Percentiles rank a stretch among this genome's conserved stretches.
phyloP scores from a whole-genome alignment of 2,888 invertebrate species.

The Chloroclysta siterata region DNA sequence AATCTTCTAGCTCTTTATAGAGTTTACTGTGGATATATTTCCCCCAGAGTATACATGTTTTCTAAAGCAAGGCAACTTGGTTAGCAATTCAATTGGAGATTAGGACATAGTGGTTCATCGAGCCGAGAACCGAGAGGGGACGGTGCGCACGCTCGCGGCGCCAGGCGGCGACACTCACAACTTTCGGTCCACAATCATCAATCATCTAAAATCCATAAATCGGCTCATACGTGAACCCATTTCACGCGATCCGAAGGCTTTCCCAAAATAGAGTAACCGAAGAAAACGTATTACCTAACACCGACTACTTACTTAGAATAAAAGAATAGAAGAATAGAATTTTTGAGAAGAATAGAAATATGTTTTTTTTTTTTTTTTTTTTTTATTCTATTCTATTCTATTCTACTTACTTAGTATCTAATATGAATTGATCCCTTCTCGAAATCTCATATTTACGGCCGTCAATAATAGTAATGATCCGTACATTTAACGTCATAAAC shows the following conservation, averaged over 20 bases:
- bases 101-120: slow-evolving; percentile 31
- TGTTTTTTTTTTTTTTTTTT: no score
- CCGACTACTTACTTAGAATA: neutral
- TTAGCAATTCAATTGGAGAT: slow-evolving; percentile 39
- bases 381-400: no score
- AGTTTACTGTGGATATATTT: slow-evolving; percentile 3
- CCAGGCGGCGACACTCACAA: slow-evolving; percentile 34
- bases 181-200: slow-evolving; percentile 47
- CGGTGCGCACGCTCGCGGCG: slow-evolving; percentile 1
- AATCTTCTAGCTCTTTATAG: slow-evolving; percentile 4
- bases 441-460: slow-evolving; percentile 51
- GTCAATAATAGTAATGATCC: slow-evolving; percentile 44
- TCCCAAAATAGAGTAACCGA: slow-evolving; percentile 44
- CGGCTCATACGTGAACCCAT: slow-evolving; percentile 40
- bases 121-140: slow-evolving; percentile 20
- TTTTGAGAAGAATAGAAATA: no score
- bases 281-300: slow-evolving; percentile 40
- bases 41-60: slow-evolving; percentile 11
- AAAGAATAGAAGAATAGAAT: no score
- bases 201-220: slow-evolving; percentile 52
- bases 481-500: slow-evolving; percentile 41
- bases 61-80: slow-evolving; percentile 20
- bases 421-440: slow-evolving; percentile 38
- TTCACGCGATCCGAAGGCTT: slow-evolving; percentile 42
- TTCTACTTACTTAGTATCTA: slow-evolving; percentile 12